Percentiles rank a stretch among this genome's conserved stretches.
These are phyloP conservation scores for Mastacembelus armatus DNA, from an alignment of 2,797 vertebrate genomes.

Conservation along the genomic window DNA sequence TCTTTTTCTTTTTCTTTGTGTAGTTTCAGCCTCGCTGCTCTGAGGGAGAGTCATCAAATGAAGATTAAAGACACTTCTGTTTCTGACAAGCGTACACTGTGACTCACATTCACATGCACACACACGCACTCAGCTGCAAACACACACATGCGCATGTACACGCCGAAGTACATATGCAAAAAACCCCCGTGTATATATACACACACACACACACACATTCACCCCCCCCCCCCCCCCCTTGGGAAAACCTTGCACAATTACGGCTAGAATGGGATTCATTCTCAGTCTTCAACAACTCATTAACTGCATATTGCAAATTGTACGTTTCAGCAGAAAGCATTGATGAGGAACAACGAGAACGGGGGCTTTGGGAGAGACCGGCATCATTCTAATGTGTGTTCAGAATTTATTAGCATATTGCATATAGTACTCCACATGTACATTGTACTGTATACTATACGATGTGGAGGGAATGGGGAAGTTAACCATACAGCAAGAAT, in stretches of 20 bases:
- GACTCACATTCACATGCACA: not conserved
- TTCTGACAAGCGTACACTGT: constrained; percentile 67
- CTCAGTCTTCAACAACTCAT: constrained; percentile 87
- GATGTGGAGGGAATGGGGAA: not conserved
- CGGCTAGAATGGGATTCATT: constrained; percentile 84
- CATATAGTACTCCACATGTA: constrained; percentile 47
- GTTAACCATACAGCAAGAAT: constrained; percentile 12
- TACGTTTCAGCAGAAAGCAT: constrained; percentile 85
- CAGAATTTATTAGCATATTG: constrained; percentile 74
- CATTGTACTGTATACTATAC: no score
- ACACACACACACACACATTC: constrained; percentile 22
- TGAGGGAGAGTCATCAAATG: constrained; percentile 80
- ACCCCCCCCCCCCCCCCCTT: constrained; percentile 41
- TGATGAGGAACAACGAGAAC: constrained; percentile 83
- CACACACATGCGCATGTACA: not conserved
- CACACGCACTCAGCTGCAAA: not conserved
- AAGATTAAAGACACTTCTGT: constrained; percentile 82
- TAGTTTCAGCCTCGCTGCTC: constrained; percentile 54
- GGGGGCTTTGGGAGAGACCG: constrained; percentile 58
- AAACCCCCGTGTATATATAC: not conserved
- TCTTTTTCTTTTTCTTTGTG: constrained; percentile 10
- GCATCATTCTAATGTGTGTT: constrained; percentile 63
- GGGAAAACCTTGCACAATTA: constrained; percentile 84
- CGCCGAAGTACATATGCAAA: constrained; percentile 27
- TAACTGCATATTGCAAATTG: constrained; percentile 86